Base-by-base conservation (phyloP, 2,113 vertebrate species). In the Stictonetta naevosa region DNA sequence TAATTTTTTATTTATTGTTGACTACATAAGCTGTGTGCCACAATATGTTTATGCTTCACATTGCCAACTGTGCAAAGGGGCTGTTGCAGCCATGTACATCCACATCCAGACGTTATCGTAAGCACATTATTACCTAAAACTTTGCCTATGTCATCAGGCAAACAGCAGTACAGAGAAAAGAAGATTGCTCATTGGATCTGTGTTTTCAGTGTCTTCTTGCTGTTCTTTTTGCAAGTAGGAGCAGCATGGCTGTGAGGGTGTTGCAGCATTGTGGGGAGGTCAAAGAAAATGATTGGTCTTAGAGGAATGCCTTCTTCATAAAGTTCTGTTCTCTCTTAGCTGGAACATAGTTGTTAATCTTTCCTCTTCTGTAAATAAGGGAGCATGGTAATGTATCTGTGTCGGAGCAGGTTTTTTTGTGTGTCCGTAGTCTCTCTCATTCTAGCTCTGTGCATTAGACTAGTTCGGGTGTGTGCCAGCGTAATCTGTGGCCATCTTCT, bases 361-460 rank as follows among this genome's bases (percentile, higher is more conserved):
- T 83, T 46, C 31, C 8, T 36, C 23, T 82, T 58, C 46, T 68
- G 76, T 81, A 33, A 12, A 72, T 66, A 44, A 64, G 75, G 55
- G 28, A 75, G 38, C 59, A 28, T 80, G 74, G 60, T 67, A 83
- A 81, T 78, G 33, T 6, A 72, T 92, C 83, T 33, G 33, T 90
- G 88, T 92, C 74, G 91, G 84, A 76, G 81, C 36, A 63, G 46
- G 50, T 83, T 79, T 79, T 91, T 76, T 87, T 88, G 69, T 89
- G 46, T 68, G 55, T 81, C 64, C 28, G 1, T 59, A 67, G 59
- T 33, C 15, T 64, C 52, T 71, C 62, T 75, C 42, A 7, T 48
- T 64, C 44, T 60, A 71, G 58, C 60, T 79, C 64, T 72, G 67
- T 36, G 77, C 50, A 29, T 64, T 80, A 16, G 36, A 66, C 83